phyloP scores from a whole-genome alignment of 1,140 invertebrate species.

The Dolichoris vasculosae region DNA sequence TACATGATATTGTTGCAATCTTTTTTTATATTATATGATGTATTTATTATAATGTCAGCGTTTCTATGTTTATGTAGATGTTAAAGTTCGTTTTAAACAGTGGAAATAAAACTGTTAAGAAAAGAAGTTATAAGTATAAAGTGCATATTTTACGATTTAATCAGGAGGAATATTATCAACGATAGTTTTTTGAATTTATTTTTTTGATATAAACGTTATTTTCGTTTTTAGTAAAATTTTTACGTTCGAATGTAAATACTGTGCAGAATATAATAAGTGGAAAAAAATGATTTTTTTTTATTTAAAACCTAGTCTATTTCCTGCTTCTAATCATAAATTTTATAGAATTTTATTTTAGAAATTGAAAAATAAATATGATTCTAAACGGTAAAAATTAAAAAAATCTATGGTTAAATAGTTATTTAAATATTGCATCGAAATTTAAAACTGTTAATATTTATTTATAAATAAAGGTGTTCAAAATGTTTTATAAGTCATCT shows the following conservation, averaged over 20 bases:
- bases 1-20: neutral
- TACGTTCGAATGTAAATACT: conserved; percentile 17
- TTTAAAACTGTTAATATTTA: too few relatives aligned
- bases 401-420: too few relatives aligned
- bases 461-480: too few relatives aligned
- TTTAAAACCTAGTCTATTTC: neutral
- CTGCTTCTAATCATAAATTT: neutral
- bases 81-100: neutral
- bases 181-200: neutral
- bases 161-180: neutral
- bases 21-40: neutral
- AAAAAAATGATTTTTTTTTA: conserved; percentile 8
- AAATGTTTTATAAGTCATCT: too few relatives aligned
- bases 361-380: too few relatives aligned
- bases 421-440: too few relatives aligned
- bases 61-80: too few relatives aligned
- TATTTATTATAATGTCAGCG: neutral
- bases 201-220: neutral
- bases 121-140: neutral
- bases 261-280: conserved; percentile 7
- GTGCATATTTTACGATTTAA: neutral
- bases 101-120: neutral
- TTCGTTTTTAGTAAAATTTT: neutral
- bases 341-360: neutral
- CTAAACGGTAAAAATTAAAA: too few relatives aligned